phyloP scores from a whole-genome alignment of 2,113 vertebrate genomes.

The Platysteira castanea region DNA sequence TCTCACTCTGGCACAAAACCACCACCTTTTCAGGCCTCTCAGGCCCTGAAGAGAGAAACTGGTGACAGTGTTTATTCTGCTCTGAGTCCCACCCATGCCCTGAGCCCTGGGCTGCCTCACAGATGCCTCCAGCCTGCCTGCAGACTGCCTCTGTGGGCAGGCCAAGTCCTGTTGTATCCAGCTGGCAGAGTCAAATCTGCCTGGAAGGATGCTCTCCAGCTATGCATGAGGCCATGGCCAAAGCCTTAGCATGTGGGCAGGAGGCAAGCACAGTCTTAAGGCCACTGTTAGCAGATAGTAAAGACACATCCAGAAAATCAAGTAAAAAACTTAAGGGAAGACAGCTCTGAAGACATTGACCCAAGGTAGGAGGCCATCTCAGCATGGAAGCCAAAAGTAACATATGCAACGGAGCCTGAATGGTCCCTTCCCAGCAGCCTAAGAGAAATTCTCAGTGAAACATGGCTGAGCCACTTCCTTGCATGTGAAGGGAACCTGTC shows the following conservation, averaged over 20 bases:
- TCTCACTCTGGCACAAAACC: not conserved
- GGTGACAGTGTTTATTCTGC: not conserved
- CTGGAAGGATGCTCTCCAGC: conserved; percentile 4
- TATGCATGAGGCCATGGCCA: not conserved
- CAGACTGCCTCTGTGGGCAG: accelerated
- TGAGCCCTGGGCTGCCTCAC: not conserved
- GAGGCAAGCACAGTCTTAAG: conserved; percentile 1
- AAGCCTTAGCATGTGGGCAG: not conserved
- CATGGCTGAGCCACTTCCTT: not conserved
- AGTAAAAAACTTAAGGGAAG: not conserved
- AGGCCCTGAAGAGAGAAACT: not conserved
- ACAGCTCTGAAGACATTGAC: not conserved
- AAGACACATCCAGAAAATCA: not conserved
- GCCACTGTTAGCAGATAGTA: not conserved
- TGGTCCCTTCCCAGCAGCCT: not conserved
- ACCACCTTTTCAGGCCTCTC: not conserved
- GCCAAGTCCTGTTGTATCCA: not conserved
- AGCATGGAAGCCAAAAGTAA: not conserved
- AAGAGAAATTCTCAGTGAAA: not conserved
- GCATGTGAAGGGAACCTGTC: not conserved
- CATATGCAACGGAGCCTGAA: not conserved
- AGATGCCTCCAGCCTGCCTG: not conserved
- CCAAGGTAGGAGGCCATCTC: not conserved
- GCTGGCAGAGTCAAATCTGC: not conserved
- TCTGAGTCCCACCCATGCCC: not conserved